Base-by-base conservation (phyloP, 2,113 vertebrate species). In the Petromus typicus region DNA sequence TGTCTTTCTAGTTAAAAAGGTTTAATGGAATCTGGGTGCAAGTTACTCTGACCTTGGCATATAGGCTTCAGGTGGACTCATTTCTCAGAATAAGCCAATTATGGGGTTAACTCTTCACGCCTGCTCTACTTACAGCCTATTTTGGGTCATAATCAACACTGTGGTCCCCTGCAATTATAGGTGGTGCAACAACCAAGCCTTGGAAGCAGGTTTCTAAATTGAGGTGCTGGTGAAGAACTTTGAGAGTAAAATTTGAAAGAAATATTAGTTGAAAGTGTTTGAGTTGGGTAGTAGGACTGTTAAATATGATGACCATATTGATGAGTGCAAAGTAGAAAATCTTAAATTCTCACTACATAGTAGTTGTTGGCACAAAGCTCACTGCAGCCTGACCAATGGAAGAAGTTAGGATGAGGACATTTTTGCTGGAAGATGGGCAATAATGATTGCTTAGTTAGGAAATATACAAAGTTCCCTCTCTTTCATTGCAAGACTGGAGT, bases 211-310 rank as follows among this genome's bases (percentile, higher is more conserved):
- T 57, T 95, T 57, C 61, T 88, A 66, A 83, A 91, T 17, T 84
- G 40, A 82, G 71, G 81, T 93, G 54, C 17, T 87, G 34, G 7
- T 69, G 22, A 48, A 76, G 16, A 86, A 63, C 61, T 85, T 89
- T 84, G 40, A 89, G 75, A 89, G 64, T 67, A 91, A 66, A 13
- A 71, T 34, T 18, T 85, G 59, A 82, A 86, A 43, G 40, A 93
- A 83, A 61, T 76, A 82, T 7, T 57, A 37, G 37, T 6, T 12
- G 37, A 59, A 25, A 3, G 34, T 54, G 6, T 91, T 94, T 91
- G 17, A 16, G 27, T 57, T n/a, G 51, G 6, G 0, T 30, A 14
- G 23, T 16, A 7, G 10, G 4, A 32, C 9, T 89, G 14, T 54
- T 71, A 7, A 59, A 2, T 86, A 82, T 32, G 18, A 45, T 67